These are phyloP conservation scores for Pagetopsis macropterus DNA, from an alignment of 2,797 vertebrate species.

Conservation along the genomic window DNA sequence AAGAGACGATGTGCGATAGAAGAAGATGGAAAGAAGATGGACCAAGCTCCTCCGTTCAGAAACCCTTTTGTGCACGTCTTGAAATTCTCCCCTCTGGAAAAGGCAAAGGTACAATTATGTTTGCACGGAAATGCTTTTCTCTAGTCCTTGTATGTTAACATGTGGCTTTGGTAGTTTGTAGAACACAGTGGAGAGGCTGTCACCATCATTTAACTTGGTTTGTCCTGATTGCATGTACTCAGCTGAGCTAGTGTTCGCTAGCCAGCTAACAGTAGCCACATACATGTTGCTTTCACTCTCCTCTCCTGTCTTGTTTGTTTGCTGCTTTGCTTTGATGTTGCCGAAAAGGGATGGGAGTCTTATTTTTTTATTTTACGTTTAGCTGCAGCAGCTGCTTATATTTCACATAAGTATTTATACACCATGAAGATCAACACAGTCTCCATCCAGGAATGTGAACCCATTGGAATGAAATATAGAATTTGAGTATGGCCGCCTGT, in stretches of 20 bases:
- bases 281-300: slow-evolving; percentile 66
- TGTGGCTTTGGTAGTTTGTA: background rate
- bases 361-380: background rate
- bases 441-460: background rate
- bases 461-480: slow-evolving; percentile 29
- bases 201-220: slow-evolving; percentile 34
- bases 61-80: slow-evolving; percentile 96
- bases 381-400: background rate
- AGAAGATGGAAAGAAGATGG: slow-evolving; percentile 83
- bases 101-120: slow-evolving; percentile 87
- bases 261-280: slow-evolving; percentile 53
- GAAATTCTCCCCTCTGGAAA: slow-evolving; percentile 87
- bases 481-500: slow-evolving; percentile 56
- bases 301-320: background rate
- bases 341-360: background rate
- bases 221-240: slow-evolving; percentile 39
- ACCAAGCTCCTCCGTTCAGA: slow-evolving; percentile 88
- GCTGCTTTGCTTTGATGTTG: background rate
- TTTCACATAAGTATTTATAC: background rate
- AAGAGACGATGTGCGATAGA: slow-evolving; percentile 79
- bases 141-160: no score
- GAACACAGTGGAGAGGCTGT: slow-evolving; percentile 29
- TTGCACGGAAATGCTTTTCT: no score
- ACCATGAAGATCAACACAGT: background rate
- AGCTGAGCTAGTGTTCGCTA: slow-evolving; percentile 63